Base-by-base conservation (phyloP, 2,888 invertebrate species). In the Ichneumon xanthorius region DNA sequence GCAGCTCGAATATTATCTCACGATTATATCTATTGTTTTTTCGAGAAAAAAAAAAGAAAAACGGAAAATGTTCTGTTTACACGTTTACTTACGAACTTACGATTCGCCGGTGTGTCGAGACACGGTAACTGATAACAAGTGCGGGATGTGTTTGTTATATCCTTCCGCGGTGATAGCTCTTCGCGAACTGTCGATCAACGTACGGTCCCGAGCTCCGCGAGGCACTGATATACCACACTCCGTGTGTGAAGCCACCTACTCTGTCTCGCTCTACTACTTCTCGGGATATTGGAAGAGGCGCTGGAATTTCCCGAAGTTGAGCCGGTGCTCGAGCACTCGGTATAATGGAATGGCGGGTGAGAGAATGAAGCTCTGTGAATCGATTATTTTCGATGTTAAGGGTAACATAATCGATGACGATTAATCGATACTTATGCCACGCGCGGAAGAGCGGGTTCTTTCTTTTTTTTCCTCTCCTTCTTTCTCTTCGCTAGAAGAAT, bases 181-280 rank as follows among this genome's bases (percentile, higher is more conserved):
- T 73, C 63, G 37, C 45, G 40, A 83, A 79, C 82, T 83, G 78
- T 75, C 78, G 78, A 70, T 70, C 72, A 68, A 79, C 45, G 19
- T 16, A 73, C 45, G 50, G 3, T 58, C 37, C 37, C 11, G 45
- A 14, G 72, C 9, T 40, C 37, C 37, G 55, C 22, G 40, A 50
- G 40, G 40, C 53, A 33, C 40, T 45, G 40, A 58, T 40, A 58
- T 58, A 73, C 40, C 55, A 22, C 55, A 22, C 55, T 55, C 22
- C 53, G 22, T 22, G 26, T 22, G 22, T 22, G 55, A 11, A 55
- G 14, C 9, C 11, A 4, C 22, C 55, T 19, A 26, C 55, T 55
- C 55, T 26, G 55, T 55, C 55, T 55, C 55, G 55, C 55, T 55
- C 55, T 55, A 22, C 55, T 55, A 22, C 55, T 22, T 55, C 55